Percentiles rank a stretch among this genome's conserved stretches.
phyloP scores from a whole-genome alignment of 2,888 invertebrate species.

The Encarsia formosa region DNA sequence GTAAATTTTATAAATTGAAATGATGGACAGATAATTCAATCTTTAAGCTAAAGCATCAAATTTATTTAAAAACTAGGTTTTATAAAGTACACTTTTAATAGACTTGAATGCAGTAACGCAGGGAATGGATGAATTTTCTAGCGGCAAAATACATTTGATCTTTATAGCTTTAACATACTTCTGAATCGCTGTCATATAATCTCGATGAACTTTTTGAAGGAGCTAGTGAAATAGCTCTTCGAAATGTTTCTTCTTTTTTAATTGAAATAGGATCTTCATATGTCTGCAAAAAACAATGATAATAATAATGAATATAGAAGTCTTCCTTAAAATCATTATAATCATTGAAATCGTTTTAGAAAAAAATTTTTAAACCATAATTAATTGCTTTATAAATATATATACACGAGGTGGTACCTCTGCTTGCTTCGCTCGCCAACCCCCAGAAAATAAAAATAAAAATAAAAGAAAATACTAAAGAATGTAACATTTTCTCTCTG shows the following conservation, averaged over 20 bases:
- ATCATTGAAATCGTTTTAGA: no score
- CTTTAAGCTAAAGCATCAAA: no score
- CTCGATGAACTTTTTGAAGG: constrained; percentile 39
- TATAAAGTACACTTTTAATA: constrained; percentile 11
- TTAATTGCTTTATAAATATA: no score
- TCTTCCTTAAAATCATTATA: no score
- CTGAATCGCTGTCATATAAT: constrained; percentile 46
- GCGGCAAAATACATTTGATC: constrained; percentile 4
- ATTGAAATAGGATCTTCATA: constrained; percentile 51
- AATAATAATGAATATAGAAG: neutral
- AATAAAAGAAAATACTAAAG: no score
- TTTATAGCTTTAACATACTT: constrained; percentile 38
- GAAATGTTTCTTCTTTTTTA: constrained; percentile 29
- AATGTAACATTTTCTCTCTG: no score
- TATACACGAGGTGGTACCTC: no score
- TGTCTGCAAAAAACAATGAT: constrained; percentile 49
- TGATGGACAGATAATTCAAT: no score
- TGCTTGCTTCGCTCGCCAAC: no score
- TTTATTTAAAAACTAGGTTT: constrained; percentile 21
- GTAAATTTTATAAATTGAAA: no score
- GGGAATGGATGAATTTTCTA: neutral
- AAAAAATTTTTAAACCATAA: no score
- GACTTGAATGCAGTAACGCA: neutral
- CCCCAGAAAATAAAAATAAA: no score
- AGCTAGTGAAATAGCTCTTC: constrained; percentile 34